Evolutionary conservation across 2,888 invertebrate species (phyloP).

Genomic region (Acleris emargana): DNA sequence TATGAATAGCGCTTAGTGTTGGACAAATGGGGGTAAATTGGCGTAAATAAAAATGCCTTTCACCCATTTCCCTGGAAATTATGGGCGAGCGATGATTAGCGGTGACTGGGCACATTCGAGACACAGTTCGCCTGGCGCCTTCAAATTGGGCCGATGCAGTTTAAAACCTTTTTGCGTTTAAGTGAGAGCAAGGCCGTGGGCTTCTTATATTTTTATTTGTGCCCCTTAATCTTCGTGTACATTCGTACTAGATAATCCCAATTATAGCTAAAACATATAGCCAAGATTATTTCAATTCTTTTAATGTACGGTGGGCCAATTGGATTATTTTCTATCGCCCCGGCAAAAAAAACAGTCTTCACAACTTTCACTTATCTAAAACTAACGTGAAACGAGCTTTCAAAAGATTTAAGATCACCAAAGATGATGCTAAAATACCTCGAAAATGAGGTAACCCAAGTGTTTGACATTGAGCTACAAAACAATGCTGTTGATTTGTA

Average conservation of each 20-base stretch:
- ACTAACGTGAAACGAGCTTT: no score
- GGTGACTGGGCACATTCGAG: conserved; percentile 43
- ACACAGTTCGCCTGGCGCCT: conserved; percentile 41
- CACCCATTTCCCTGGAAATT: conserved; percentile 57
- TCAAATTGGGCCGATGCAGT: conserved; percentile 41
- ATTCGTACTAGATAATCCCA: not conserved
- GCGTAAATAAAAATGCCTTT: conserved; percentile 59
- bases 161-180: conserved; percentile 36
- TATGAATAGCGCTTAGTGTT: conserved; percentile 55
- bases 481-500: conserved; percentile 46
- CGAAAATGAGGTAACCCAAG: conserved; percentile 19
- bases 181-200: conserved; percentile 47
- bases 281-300: no score
- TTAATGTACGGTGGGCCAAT: no score
- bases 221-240: not conserved
- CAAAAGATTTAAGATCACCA: no score
- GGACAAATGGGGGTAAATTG: conserved; percentile 65
- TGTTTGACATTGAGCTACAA: conserved; percentile 46
- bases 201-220: conserved; percentile 13
- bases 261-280: no score
- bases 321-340: no score
- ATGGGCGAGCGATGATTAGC: conserved; percentile 17
- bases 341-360: no score
- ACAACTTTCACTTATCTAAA: no score
- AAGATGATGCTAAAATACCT: not conserved